phyloP scores from a whole-genome alignment of 2,113 vertebrate genomes.

The Channa argus region DNA sequence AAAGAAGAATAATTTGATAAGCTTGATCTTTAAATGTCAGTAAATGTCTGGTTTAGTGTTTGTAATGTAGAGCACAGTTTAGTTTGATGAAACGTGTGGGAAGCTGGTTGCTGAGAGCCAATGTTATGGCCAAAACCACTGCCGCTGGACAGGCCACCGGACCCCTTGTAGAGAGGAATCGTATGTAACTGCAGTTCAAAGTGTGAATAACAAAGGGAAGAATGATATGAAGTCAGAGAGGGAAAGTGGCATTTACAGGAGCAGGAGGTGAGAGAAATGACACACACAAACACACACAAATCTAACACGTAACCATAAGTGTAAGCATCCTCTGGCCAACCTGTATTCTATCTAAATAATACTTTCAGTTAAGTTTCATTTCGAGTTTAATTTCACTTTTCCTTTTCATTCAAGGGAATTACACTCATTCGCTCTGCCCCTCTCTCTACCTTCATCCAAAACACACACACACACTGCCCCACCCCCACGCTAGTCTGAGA shows the following conservation, averaged over 20 bases:
- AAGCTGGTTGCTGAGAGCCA: slow-evolving; percentile 50
- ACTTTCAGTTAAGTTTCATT: slow-evolving; percentile 11
- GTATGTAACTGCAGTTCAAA: slow-evolving; percentile 59
- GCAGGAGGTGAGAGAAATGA: slow-evolving; percentile 9
- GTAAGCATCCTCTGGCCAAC: background rate
- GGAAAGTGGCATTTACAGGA: slow-evolving; percentile 19
- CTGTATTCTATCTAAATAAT: slow-evolving; percentile 14
- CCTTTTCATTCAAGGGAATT: slow-evolving; percentile 19
- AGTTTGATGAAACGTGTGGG: slow-evolving; percentile 29
- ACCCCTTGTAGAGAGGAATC: slow-evolving; percentile 41
- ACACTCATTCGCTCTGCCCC: slow-evolving; percentile 13
- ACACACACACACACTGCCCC: slow-evolving; percentile 14
- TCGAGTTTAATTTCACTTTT: background rate
- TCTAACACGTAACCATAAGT: slow-evolving; percentile 9
- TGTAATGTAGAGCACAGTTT: slow-evolving; percentile 7
- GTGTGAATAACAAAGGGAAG: slow-evolving; percentile 73
- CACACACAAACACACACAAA: slow-evolving; percentile 6
- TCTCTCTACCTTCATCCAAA: slow-evolving; percentile 2
- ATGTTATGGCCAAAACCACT: slow-evolving; percentile 59
- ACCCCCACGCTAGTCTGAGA: slow-evolving; percentile 45
- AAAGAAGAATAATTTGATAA: background rate
- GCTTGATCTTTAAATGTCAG: background rate
- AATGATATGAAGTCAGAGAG: slow-evolving; percentile 50
- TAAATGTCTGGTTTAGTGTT: background rate
- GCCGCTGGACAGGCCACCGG: slow-evolving; percentile 32